A percentile compares a stretch with the other conserved stretches of the same genome.
Evolutionary conservation across 2,888 invertebrate species (phyloP).

Genomic region (Rhyacophila evoluta): DNA sequence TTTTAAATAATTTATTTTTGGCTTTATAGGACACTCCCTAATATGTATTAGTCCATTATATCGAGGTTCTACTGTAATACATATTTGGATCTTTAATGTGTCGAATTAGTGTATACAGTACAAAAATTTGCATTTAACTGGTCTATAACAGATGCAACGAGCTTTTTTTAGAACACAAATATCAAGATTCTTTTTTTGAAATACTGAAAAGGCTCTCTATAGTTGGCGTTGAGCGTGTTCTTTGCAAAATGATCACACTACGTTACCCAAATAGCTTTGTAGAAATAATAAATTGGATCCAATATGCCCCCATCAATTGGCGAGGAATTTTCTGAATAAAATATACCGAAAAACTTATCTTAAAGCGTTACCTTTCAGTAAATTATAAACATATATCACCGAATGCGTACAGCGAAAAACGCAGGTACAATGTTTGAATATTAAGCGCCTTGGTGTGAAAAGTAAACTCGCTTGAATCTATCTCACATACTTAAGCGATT

Average conservation of each 20-base stretch:
- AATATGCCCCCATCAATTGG: conserved; percentile 5
- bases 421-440: conserved; percentile 5
- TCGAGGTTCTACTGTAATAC: no score
- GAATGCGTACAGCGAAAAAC: background rate
- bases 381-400: conserved; percentile 24
- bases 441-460: background rate
- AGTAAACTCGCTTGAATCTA: background rate
- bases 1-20: no score
- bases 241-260: background rate
- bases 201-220: no score
- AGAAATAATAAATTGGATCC: background rate
- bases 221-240: background rate
- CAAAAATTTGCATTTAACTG: no score
- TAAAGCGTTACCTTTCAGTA: background rate
- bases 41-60: no score
- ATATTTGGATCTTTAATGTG: no score
- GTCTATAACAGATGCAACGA: no score
- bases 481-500: conserved; percentile 12
- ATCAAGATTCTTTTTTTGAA: no score
- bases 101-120: no score
- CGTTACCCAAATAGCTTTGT: background rate
- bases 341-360: background rate
- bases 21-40: no score
- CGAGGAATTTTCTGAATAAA: background rate
- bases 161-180: no score